Evolutionary conservation across 2,113 vertebrate genomes (phyloP), one percentile per base, ranked within the genome.

Genomic region (Macquaria australasica): DNA sequence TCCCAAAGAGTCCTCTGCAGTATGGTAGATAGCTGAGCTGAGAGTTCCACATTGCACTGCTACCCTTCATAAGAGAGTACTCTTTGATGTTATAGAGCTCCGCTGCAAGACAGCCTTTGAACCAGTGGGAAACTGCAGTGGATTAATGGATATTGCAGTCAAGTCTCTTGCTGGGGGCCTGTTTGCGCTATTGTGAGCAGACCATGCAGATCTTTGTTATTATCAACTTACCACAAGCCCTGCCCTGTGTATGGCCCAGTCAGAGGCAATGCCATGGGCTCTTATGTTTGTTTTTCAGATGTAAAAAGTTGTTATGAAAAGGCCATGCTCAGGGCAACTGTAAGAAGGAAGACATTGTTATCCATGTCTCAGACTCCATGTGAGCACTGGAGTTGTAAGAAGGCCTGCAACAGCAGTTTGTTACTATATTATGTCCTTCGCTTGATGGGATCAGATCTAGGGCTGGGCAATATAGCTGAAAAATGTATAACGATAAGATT

Each of bases 81-180:
- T 77, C 91, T 94, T 94, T 91, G 91, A 93, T 93, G 92, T 91
- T 88, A 79, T 45, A 66, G 85, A 90, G 88, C 85, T 89, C 77
- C 5, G 78, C 89, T 91, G 90, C 88, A 81, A 92, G 89, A 90
- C 92, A 89, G 90, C 82, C 89, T 93, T 90, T 92, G 92, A 92
- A 93, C 89, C 88, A 88, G 83, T 86, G 87, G 90, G 89, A 93
- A 91, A 87, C 90, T 86, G 81, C 88, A 59, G 88, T 90, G 88
- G 90, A 91, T 94, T 91, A 90, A 91, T 93, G 91, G 92, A 88
- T 88, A 89, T 85, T 89, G 88, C 87, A 91, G 88, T 89, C 79
- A 75, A 84, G 83, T 88, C 82, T 91, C 81, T 91, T 77, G 85
- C 90, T 90, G 86, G 90, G 83, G 90, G 87, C 85, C 86, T 74